Conservation (phyloP, 2,888 invertebrate species). For the Tetragonisca angustula region DNA sequence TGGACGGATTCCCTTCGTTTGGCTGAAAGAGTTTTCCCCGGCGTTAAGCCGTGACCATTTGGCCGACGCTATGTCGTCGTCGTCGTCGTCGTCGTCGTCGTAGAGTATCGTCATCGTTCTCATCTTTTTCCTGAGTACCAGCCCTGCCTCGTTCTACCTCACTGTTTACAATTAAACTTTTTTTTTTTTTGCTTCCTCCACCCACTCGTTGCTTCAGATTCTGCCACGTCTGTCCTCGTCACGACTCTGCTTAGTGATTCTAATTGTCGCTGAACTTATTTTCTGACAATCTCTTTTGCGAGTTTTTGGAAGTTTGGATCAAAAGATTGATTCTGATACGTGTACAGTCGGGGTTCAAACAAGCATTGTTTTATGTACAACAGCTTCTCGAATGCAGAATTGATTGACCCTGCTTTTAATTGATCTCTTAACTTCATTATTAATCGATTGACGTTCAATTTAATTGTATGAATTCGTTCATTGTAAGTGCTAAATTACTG, state of each 20-base stretch:
- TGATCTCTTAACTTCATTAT: too few species aligned
- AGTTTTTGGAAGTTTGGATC: conserved; percentile 10
- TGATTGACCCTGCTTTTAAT: too few species aligned
- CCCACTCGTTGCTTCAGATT: conserved; percentile 47
- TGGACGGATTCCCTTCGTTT: conserved; percentile 84
- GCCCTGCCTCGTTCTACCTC: conserved; percentile 70
- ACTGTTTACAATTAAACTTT: conserved; percentile 84
- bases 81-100: conserved; percentile 25
- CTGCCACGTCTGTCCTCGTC: conserved; percentile 66
- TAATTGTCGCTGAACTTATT: conserved; percentile 79
- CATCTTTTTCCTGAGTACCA: conserved; percentile 73
- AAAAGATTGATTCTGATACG: conserved; percentile 21
- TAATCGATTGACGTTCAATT: too few species aligned
- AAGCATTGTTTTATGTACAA: not conserved
- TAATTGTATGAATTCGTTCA: too few species aligned
- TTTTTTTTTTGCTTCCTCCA: conserved; percentile 60
- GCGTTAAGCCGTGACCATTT: conserved; percentile 84
- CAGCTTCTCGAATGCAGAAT: too few species aligned
- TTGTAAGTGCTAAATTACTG: too few species aligned
- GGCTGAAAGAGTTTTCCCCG: conserved; percentile 82
- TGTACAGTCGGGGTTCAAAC: not conserved
- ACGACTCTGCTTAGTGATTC: conserved; percentile 81
- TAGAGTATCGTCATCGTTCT: conserved; percentile 68
- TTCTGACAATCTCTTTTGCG: conserved; percentile 44
- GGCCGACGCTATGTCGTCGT: conserved; percentile 76